Evolutionary conservation across 2,888 invertebrate species (phyloP).

Genomic region (Melolontha melolontha): DNA sequence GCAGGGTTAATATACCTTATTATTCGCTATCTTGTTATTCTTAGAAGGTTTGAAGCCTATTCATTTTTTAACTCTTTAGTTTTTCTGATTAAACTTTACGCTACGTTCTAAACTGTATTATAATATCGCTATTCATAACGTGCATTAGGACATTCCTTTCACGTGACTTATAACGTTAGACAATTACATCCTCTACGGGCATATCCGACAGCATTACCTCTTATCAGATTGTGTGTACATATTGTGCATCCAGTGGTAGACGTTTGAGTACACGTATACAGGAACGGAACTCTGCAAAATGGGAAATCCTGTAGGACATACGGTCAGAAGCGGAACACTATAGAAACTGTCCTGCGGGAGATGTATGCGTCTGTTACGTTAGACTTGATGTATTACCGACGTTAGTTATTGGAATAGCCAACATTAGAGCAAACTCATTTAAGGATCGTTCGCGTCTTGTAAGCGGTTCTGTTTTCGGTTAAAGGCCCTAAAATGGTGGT

Average conservation of each 20-base stretch:
- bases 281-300: slow-evolving; percentile 14
- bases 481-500: no score
- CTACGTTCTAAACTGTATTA: no score
- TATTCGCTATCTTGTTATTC: no score
- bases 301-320: slow-evolving; percentile 47
- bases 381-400: slow-evolving; percentile 51
- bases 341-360: slow-evolving; percentile 52
- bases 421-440: slow-evolving; percentile 21
- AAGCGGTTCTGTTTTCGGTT: not conserved
- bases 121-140: no score
- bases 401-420: slow-evolving; percentile 38
- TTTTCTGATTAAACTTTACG: no score
- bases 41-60: no score
- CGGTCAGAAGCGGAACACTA: slow-evolving; percentile 41
- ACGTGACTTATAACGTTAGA: slow-evolving; percentile 15
- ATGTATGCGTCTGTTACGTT: slow-evolving; percentile 50
- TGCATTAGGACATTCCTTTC: not conserved
- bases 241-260: slow-evolving; percentile 22
- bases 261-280: slow-evolving; percentile 17
- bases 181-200: slow-evolving; percentile 26
- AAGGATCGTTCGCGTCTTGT: slow-evolving; percentile 2
- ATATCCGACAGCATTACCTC: slow-evolving; percentile 23
- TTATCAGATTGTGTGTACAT: slow-evolving; percentile 19
- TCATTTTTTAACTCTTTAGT: no score
- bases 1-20: no score